Base-by-base conservation (phyloP, 2,797 vertebrate genomes). In the Macroramphosus scolopax region DNA sequence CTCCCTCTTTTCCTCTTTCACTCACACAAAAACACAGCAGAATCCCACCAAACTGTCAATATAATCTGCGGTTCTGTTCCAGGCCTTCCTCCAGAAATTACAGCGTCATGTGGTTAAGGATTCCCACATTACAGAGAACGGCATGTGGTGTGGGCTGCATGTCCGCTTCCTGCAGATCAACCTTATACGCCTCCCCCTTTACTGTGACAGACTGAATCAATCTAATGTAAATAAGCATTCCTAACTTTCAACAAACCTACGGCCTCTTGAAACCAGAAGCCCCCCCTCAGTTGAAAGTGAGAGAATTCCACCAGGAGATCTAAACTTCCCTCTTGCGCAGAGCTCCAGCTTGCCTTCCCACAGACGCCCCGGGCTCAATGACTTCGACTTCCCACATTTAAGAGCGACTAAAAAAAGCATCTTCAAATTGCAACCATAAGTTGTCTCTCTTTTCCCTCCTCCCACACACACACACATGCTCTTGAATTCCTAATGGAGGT, bases 351-450 rank as follows among this genome's bases (percentile, higher is more conserved):
- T 36, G 65, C 34, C 81, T 86, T 87, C 83, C 85, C 88, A 89
- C 86, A 88, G 86, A 82, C 53, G 73, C 83, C 85, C 78, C 59
- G 15, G 62, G 83, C 84, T 80, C 83, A 71, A 68, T 80, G 78
- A 81, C 77, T 87, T 66, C 83, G 83, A 87, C 88, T 91, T 91
- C 90, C 90, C 89, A 92, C 90, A 91, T 91, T 83, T 88, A 88
- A 90, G 81, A 78, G 82, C 12, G 63, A 62, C 90, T 91, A 91
- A 90, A 91, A 92, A 89, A 90, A 90, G 88, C 80, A 84, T 87
- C 77, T 77, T 81, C 50, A 91, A 90, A 91, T 90, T 91, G 83
- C 84, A 90, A 89, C 88, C 90, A 91, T 87, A 89, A 86, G 89
- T 78, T 83, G 54, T 72, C 66, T 79, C 54, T 50, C 53, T 50